These are phyloP conservation scores for Callinectes sapidus DNA, from an alignment of 2,888 invertebrate genomes.

Conservation along the genomic window DNA sequence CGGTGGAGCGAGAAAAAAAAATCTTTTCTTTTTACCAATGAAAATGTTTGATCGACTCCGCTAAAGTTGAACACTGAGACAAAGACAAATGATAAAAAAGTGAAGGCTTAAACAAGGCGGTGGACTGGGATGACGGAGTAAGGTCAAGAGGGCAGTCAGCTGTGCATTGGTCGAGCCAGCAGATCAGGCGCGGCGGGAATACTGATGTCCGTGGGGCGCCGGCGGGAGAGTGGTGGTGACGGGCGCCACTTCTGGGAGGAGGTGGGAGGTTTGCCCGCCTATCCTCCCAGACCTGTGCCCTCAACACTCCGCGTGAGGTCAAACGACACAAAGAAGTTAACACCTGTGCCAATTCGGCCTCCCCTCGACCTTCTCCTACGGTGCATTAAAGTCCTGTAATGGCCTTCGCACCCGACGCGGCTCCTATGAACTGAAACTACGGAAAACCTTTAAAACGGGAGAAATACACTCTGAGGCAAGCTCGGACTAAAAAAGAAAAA, in stretches of 20 bases:
- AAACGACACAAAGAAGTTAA: constrained; percentile 36
- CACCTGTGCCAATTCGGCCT: constrained; percentile 36
- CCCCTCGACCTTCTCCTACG: constrained; percentile 37
- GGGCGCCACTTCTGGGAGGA: constrained; percentile 13
- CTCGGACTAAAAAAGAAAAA: background rate
- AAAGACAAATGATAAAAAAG: constrained; percentile 23
- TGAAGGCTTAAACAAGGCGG: constrained; percentile 5
- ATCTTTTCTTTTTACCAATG: background rate
- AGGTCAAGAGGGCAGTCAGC: constrained; percentile 34
- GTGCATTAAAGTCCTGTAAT: constrained; percentile 34
- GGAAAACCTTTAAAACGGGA: constrained; percentile 31
- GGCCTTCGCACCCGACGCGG: constrained; percentile 34
- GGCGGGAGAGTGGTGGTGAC: background rate
- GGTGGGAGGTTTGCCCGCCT: background rate
- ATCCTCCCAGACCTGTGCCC: constrained; percentile 28
- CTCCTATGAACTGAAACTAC: constrained; percentile 31
- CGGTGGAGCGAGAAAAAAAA: constrained; percentile 25
- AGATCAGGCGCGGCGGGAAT: constrained; percentile 26
- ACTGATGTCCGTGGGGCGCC: constrained; percentile 34
- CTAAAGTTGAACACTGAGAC: background rate
- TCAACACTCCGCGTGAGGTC: constrained; percentile 34
- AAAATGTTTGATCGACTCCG: constrained; percentile 13
- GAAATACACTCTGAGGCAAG: constrained; percentile 26
- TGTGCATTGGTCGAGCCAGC: constrained; percentile 34
- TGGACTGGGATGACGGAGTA: background rate